Percentiles rank a stretch among this genome's conserved stretches.
Evolutionary conservation across 1,140 invertebrate genomes (phyloP).

Genomic region (Sminthurinus signatus): DNA sequence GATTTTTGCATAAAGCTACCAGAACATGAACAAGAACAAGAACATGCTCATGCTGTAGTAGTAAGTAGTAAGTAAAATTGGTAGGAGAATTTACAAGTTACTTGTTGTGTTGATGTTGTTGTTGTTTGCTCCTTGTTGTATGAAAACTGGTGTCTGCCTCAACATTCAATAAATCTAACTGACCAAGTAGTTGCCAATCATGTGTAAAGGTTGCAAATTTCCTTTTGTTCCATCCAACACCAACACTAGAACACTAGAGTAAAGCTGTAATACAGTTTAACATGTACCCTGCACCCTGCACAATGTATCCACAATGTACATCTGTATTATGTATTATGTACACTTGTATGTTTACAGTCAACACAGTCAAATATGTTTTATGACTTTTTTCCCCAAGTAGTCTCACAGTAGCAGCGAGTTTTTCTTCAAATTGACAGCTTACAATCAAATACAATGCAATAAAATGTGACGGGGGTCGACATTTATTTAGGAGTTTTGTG

Average conservation of each 20-base stretch:
- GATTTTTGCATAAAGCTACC: background rate
- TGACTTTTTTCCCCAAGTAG: background rate
- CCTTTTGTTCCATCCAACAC: background rate
- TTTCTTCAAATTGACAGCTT: slow-evolving; percentile 9
- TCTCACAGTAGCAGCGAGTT: slow-evolving; percentile 1
- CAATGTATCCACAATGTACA: too few species aligned
- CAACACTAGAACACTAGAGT: too few species aligned
- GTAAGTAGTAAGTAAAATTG: background rate
- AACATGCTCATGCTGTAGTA: background rate
- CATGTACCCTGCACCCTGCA: too few species aligned
- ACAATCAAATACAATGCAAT: slow-evolving; percentile 5
- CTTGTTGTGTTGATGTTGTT: background rate
- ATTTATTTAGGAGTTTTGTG: background rate
- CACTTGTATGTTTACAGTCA: background rate
- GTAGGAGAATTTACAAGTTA: background rate
- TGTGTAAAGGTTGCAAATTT: slow-evolving; percentile 18
- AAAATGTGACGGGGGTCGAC: slow-evolving; percentile 6
- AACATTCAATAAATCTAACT: slow-evolving; percentile 12
- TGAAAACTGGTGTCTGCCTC: background rate
- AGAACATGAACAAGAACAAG: background rate
- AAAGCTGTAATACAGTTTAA: too few species aligned
- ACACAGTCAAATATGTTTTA: background rate
- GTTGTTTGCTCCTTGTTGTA: background rate
- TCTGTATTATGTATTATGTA: background rate
- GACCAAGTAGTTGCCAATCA: slow-evolving; percentile 11